Evolutionary conservation across 1,140 invertebrate species (phyloP).

Genomic region (Dermatophagoides farinae): DNA sequence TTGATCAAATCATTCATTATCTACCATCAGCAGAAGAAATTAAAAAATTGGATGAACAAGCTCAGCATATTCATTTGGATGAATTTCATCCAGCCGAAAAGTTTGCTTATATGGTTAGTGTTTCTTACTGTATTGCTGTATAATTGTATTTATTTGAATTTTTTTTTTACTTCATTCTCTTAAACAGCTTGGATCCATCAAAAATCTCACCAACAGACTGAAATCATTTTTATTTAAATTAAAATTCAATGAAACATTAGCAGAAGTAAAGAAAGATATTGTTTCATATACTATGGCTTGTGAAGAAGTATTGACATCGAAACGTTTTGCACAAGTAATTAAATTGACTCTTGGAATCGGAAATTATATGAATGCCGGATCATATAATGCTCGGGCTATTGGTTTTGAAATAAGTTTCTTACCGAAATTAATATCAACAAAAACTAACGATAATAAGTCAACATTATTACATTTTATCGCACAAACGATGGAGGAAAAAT

Average conservation of each 20-base stretch:
- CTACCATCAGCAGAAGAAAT: constrained; percentile 72
- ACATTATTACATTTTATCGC: constrained; percentile 83
- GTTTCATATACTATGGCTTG: constrained; percentile 83
- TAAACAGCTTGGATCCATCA: constrained; percentile 48
- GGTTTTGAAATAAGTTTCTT: constrained; percentile 93
- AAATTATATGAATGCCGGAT: constrained; percentile 36
- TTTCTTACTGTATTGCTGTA: not conserved
- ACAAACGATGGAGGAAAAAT: constrained; percentile 64
- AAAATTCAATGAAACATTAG: constrained; percentile 53
- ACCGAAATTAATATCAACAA: constrained; percentile 64
- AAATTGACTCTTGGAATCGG: constrained; percentile 54
- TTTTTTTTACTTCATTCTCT: constrained; percentile 4
- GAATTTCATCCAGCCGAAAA: constrained; percentile 81
- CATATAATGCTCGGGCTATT: constrained; percentile 72
- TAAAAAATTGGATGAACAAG: constrained; percentile 52
- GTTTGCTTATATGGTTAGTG: constrained; percentile 69
- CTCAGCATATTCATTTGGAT: constrained; percentile 45
- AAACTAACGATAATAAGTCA: constrained; percentile 74
- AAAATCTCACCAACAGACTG: constrained; percentile 61
- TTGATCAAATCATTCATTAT: constrained; percentile 39
- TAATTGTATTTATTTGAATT: not conserved
- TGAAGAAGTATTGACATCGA: constrained; percentile 72
- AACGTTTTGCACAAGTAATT: constrained; percentile 70
- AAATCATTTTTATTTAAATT: constrained; percentile 77
- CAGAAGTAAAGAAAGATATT: constrained; percentile 84